Base-by-base conservation (phyloP, 35 echinoderm and acorn worm species). In the Heliocidaris tuberculata region DNA sequence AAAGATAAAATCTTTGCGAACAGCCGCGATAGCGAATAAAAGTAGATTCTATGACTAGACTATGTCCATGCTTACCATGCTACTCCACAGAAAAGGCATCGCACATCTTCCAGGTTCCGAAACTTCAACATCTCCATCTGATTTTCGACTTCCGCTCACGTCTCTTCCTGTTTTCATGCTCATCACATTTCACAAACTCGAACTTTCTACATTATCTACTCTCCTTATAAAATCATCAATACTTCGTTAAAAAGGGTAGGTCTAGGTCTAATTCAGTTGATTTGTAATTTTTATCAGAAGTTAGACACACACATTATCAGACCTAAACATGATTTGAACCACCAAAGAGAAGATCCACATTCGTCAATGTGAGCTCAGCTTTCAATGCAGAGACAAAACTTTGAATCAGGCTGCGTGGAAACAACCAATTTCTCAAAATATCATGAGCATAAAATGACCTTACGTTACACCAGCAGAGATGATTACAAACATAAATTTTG, bases 1-100 rank as follows among this genome's bases (percentile, higher is more conserved):
- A 42, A 0, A 42, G 3, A 42, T 42, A n/a, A n/a, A n/a, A 1
- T 42, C 35, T 42, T 42, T 42, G 35, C 35, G 3, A 42, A 42
- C 35, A 42, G 35, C 35, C 35, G 35, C 35, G 35, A 42, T 3
- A 1, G 35, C 35, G 35, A 42, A 42, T 42, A 42, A 42, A 42
- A 42, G n/a, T n/a, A n/a, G 35, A 42, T 42, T 42, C 35, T 42
- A 42, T 3, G 35, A 42, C 35, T 42, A n/a, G n/a, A n/a, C n/a
- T n/a, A n/a, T n/a, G n/a, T n/a, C n/a, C n/a, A 78, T 78, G 65
- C 65, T 78, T 78, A 78, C 65, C 65, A 78, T 78, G 65, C 65
- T 78, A 78, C 21, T 78, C 2, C 65, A n/a, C 65, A 27, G 19
- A n/a, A 78, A 78, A 21, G 4, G 65, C 65, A 7, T 78, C 65